Percentiles rank a stretch among this genome's conserved stretches.
phyloP scores from a whole-genome alignment of 2,113 vertebrate genomes.

The Elanus axillaris region DNA sequence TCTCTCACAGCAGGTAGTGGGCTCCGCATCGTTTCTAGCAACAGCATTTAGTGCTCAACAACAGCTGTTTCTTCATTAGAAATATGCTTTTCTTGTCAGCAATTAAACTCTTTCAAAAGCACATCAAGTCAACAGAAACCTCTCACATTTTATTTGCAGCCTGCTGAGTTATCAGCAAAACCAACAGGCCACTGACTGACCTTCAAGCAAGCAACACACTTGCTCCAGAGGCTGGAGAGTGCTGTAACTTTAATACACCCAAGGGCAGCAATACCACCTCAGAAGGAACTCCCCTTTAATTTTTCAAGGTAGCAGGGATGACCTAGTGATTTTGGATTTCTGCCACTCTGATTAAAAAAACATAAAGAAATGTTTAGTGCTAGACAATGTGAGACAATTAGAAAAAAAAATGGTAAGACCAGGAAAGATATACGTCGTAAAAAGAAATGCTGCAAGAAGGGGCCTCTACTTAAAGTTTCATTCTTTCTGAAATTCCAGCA shows the following conservation, averaged over 20 bases:
- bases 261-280: neutral
- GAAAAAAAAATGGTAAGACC: neutral
- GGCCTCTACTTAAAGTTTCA: neutral
- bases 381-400: neutral
- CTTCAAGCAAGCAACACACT: neutral
- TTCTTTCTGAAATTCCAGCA: neutral
- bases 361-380: neutral
- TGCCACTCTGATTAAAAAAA: neutral
- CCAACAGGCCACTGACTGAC: neutral
- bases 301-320: neutral
- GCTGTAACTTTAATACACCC: neutral
- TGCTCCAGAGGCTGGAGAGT: neutral
- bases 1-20: neutral
- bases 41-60: neutral
- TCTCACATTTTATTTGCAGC: neutral
- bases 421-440: neutral
- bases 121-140: neutral
- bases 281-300: neutral
- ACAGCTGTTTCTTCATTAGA: neutral
- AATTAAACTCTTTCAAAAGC: neutral
- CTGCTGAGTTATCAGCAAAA: neutral
- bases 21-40: neutral
- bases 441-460: neutral
- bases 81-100: neutral
- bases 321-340: neutral